Evolutionary conservation across 2,888 invertebrate genomes (phyloP).

Genomic region (Macroteleia sp.): DNA sequence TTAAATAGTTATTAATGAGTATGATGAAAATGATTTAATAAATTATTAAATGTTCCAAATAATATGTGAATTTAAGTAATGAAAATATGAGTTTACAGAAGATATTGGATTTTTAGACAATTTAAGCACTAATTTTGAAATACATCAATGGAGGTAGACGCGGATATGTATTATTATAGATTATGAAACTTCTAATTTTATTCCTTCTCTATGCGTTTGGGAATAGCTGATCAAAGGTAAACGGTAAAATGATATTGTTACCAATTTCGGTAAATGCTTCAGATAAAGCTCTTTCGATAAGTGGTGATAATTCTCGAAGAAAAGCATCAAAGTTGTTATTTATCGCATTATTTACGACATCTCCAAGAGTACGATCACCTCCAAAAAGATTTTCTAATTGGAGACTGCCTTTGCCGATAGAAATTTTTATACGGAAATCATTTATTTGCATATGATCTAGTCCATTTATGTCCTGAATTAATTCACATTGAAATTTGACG

Average conservation of each 20-base stretch:
- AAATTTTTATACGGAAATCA: slow-evolving; percentile 84
- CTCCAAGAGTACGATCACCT: slow-evolving; percentile 86
- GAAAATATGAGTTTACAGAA: slow-evolving; percentile 16
- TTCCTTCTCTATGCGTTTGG: slow-evolving; percentile 77
- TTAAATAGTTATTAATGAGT: slow-evolving; percentile 14
- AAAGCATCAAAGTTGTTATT: slow-evolving; percentile 87
- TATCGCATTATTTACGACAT: slow-evolving; percentile 86
- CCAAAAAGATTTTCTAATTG: slow-evolving; percentile 86
- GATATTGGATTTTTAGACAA: not conserved
- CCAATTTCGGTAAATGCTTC: slow-evolving; percentile 85
- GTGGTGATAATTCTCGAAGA: slow-evolving; percentile 85
- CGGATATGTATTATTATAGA: slow-evolving; percentile 5
- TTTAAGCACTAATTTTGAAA: not conserved
- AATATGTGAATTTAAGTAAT: not conserved
- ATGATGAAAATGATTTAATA: slow-evolving; percentile 2
- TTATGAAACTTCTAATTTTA: slow-evolving; percentile 4
- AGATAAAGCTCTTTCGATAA: slow-evolving; percentile 85
- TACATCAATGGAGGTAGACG: slow-evolving; percentile 25
- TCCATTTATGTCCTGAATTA: slow-evolving; percentile 82
- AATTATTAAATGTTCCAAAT: not conserved
- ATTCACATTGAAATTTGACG: slow-evolving; percentile 82
- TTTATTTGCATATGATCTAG: slow-evolving; percentile 85
- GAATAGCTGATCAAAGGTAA: slow-evolving; percentile 86
- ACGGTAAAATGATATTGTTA: slow-evolving; percentile 86
- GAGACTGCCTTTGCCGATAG: slow-evolving; percentile 86